Evolutionary conservation across 2,888 invertebrate genomes (phyloP), one percentile per base, ranked within the genome.

Genomic region (Syrista parreyssii): DNA sequence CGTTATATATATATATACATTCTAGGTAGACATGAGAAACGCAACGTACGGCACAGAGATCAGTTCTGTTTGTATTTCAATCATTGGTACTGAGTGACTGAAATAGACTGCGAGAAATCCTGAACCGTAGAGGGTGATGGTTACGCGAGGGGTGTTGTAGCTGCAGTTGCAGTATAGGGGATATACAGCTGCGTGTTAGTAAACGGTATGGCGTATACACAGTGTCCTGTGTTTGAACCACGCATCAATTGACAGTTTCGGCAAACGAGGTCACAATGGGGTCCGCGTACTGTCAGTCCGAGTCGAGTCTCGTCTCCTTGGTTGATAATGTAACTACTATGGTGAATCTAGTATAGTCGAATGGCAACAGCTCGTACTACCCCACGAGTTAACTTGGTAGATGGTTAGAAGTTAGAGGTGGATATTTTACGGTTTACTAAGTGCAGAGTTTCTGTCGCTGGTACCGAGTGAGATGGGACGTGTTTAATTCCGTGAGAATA

Each of bases 181-280:
- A 55, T 55, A 55, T 55, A 55, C 55, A 55, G 55, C 55, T 55
- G 55, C 55, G 55, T 55, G 55, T 23, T 55, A 1, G 23, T 55
- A 55, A 55, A 55, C 55, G 55, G 55, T 55, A 55, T 55, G 15
- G 55, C 23, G 55, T 23, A 55, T 23, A 55, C 9, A 55, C 55
- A 55, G 23, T 55, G 23, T 23, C 23, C 55, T 23, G 9, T 55
- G 55, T 55, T 55, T 23, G 55, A 23, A 55, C 23, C 55, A 55
- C 78, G 79, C 82, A 88, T 89, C 89, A 88, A 89, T 89, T 89
- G 89, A 89, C 88, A 89, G 88, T 88, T 89, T 88, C 82, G 85
- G 86, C 86, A 87, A 89, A 87, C 87, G 86, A 84, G 86, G 78
- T 76, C 75, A 78, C 79, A 78, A 76, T 55, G 69, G 82, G 75